phyloP scores from a whole-genome alignment of 1,140 invertebrate genomes.

The Microplitis mediator region DNA sequence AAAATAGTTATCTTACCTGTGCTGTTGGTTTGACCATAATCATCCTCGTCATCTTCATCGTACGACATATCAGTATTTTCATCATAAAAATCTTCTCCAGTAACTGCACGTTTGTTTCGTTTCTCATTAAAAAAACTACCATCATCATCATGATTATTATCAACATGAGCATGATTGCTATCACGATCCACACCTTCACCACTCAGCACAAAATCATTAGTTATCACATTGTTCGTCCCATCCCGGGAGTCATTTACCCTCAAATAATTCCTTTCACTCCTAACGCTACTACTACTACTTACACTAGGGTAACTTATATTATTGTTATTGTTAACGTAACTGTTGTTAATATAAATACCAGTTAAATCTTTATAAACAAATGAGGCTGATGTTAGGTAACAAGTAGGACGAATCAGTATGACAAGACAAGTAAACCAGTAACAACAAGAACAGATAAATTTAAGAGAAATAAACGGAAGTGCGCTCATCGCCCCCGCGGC shows the following conservation, averaged over 20 bases:
- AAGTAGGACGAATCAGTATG: slow-evolving; percentile 44
- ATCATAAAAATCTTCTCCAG: slow-evolving; percentile 40
- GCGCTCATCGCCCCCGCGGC: slow-evolving; percentile 63
- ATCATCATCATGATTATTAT: too few species aligned
- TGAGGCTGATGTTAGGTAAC: slow-evolving; percentile 5
- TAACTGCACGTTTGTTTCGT: not conserved
- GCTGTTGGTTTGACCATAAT: slow-evolving; percentile 50
- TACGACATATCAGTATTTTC: slow-evolving; percentile 40
- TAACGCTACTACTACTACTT: too few species aligned
- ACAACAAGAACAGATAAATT: slow-evolving; percentile 55
- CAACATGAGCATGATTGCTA: too few species aligned
- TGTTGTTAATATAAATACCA: too few species aligned
- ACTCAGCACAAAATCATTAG: too few species aligned
- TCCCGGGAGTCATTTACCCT: too few species aligned
- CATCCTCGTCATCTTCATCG: slow-evolving; percentile 48
- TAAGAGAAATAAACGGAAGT: slow-evolving; percentile 56
- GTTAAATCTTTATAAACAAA: not conserved
- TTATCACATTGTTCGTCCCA: too few species aligned
- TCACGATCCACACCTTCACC: too few species aligned
- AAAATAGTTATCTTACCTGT: slow-evolving; percentile 46
- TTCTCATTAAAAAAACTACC: not conserved
- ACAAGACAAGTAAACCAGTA: slow-evolving; percentile 51
- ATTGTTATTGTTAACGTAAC: too few species aligned
- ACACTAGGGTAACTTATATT: too few species aligned
- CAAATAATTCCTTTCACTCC: too few species aligned